Base-by-base conservation (phyloP, 2,888 invertebrate species). In the Helicoverpa assulta region DNA sequence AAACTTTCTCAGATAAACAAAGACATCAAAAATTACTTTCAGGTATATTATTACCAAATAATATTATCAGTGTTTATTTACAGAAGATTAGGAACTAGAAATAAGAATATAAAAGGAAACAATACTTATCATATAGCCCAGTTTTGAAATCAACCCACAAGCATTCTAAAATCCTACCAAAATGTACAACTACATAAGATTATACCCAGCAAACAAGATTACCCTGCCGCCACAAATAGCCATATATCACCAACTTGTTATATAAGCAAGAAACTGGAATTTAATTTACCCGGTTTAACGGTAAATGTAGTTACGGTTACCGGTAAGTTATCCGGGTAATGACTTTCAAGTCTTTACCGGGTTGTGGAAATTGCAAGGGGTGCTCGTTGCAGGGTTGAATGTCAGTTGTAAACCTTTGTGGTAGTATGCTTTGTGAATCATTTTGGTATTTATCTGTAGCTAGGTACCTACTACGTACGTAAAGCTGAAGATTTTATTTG, bases 201-300 rank as follows among this genome's bases (percentile, higher is more conserved):
- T 47, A 47, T 6, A 47, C 16, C 16, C 6, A n/a, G n/a, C 16
- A n/a, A n/a, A 16, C n/a, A 47, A 47, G 47, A 47, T 47, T 47
- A 47, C n/a, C n/a, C 1, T 16, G 5, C 16, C 0, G 1, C 47
- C 47, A 47, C 47, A n/a, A 47, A 52, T 56, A 40, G 59, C 66
- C 53, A 74, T 72, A 67, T 66, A 73, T 79, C 59, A 68, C 68
- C 50, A 59, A 76, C 65, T 70, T 76, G 79, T 76, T 74, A 74
- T 64, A 67, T 73, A 69, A 72, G 71, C 73, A 66, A 74, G 69
- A 74, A 65, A 76, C 66, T 57, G 69, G 78, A 84, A 81, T 84
- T 84, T 84, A 81, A 83, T 84, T 81, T 81, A 80, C 76, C 66
- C 56, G 53, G 69, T 67, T 61, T 83, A 73, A 78, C 67, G 55